Evolutionary conservation across 37 sponge, comb jelly and placozoan species (phyloP).

Genomic region (Chondrilla cf. caribensis): DNA sequence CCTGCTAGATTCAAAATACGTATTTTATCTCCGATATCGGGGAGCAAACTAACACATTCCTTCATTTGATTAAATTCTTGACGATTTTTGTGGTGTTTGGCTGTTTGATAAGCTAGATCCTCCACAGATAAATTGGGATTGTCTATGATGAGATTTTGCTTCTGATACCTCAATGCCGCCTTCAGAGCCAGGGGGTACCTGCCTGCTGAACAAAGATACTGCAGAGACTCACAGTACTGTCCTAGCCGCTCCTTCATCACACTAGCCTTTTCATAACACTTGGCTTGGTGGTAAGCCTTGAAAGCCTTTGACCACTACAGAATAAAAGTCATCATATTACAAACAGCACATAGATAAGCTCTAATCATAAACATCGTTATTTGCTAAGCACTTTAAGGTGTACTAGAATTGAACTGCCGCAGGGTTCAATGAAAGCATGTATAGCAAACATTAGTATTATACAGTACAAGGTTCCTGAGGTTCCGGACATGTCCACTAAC

Average conservation of each 20-base stretch:
- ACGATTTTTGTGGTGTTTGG: slow-evolving; percentile 36
- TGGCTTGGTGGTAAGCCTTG: slow-evolving; percentile 36
- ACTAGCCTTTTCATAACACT: slow-evolving; percentile 35
- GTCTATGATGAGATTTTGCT: background rate
- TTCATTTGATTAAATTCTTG: slow-evolving; percentile 27
- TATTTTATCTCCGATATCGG: slow-evolving; percentile 2
- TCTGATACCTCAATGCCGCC: slow-evolving; percentile 21
- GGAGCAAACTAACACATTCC: background rate
- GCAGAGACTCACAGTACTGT: slow-evolving; percentile 28
- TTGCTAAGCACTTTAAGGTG: too few relatives aligned
- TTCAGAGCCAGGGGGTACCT: slow-evolving; percentile 27
- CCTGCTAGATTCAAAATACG: background rate
- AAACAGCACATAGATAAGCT: background rate
- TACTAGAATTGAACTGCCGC: too few relatives aligned
- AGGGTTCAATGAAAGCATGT: too few relatives aligned
- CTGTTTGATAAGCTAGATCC: slow-evolving; percentile 44
- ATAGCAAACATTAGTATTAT: too few relatives aligned
- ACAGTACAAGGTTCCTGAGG: too few relatives aligned
- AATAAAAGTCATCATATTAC: background rate
- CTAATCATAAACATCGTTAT: background rate
- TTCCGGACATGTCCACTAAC: too few relatives aligned
- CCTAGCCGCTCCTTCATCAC: slow-evolving; percentile 19
- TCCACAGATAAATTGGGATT: slow-evolving; percentile 12
- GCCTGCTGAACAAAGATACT: background rate
- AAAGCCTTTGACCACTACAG: slow-evolving; percentile 44